Evolutionary conservation across 2,113 vertebrate genomes (phyloP).

Genomic region (Anoplopoma fimbria): DNA sequence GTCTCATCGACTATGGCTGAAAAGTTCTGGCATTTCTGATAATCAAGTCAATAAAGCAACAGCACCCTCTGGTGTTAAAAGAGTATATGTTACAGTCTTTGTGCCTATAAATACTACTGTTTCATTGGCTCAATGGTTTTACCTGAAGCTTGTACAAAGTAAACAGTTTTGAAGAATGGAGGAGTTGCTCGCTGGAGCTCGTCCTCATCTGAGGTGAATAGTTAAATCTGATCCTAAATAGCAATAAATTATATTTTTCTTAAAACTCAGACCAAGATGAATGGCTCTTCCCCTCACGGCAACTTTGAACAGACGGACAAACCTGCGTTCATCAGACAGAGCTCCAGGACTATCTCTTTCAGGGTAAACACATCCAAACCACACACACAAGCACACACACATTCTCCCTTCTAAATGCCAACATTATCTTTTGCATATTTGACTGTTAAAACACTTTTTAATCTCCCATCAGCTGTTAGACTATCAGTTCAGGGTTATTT

Average conservation of each 20-base stretch:
- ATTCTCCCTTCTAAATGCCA: neutral
- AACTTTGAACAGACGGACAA: constrained; percentile 69
- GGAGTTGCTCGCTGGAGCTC: neutral
- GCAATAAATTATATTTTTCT: neutral
- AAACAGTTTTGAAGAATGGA: neutral
- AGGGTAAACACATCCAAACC: constrained; percentile 83
- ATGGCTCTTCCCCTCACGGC: constrained; percentile 45
- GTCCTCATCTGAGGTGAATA: neutral
- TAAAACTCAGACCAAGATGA: constrained; percentile 55
- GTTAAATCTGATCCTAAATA: neutral
- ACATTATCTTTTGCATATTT: constrained; percentile 51
- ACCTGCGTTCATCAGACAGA: constrained; percentile 86
- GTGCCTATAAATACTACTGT: neutral
- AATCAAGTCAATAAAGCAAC: neutral
- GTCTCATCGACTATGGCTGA: constrained; percentile 10
- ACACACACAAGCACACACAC: neutral
- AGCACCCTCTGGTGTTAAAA: constrained; percentile 52
- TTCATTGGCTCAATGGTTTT: neutral
- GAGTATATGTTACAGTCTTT: neutral
- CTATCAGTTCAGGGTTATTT: constrained; percentile 56
- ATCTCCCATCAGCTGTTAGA: constrained; percentile 30
- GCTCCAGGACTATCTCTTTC: constrained; percentile 90
- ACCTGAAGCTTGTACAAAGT: neutral
- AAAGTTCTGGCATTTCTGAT: fast-evolving
- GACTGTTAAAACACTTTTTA: constrained; percentile 52